A percentile compares a stretch with the other conserved stretches of the same genome.
Evolutionary conservation across 2,113 vertebrate species (phyloP).

Genomic region (Lucifuga dentata): DNA sequence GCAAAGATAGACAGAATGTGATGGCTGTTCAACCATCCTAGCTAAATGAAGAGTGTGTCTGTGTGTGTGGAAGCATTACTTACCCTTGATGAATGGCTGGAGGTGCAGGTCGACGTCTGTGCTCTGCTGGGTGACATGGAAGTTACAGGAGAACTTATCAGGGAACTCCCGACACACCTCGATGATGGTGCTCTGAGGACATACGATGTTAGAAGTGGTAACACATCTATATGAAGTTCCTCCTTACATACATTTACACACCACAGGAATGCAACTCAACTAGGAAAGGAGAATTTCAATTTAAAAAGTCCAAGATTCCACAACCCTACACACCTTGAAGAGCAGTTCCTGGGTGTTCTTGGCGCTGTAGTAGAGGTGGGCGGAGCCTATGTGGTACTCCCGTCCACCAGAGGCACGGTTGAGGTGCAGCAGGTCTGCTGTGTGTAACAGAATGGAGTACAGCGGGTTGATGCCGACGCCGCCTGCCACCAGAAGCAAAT

Average conservation of each 20-base stretch:
- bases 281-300: too few species aligned
- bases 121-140: conserved; percentile 90
- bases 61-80: conserved; percentile 42
- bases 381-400: conserved; percentile 80
- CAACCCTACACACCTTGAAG: conserved; percentile 86
- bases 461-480: conserved; percentile 97
- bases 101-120: conserved; percentile 83
- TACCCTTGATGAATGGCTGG: conserved; percentile 87
- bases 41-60: conserved; percentile 4
- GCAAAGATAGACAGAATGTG: conserved; percentile 34
- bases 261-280: too few species aligned
- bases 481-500: conserved; percentile 92
- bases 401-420: conserved; percentile 54
- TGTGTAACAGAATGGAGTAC: conserved; percentile 92
- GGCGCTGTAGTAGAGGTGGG: conserved; percentile 91
- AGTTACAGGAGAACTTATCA: conserved; percentile 87
- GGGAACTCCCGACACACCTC: conserved; percentile 87
- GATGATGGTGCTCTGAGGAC: conserved; percentile 85
- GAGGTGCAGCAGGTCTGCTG: conserved; percentile 84
- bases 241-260: not conserved
- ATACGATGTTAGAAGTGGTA: not conserved
- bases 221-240: conserved; percentile 1
- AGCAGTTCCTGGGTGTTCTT: conserved; percentile 89
- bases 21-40: conserved; percentile 36
- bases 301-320: too few species aligned